phyloP scores from a whole-genome alignment of 2,888 invertebrate species.

The Drosophila anomalata region DNA sequence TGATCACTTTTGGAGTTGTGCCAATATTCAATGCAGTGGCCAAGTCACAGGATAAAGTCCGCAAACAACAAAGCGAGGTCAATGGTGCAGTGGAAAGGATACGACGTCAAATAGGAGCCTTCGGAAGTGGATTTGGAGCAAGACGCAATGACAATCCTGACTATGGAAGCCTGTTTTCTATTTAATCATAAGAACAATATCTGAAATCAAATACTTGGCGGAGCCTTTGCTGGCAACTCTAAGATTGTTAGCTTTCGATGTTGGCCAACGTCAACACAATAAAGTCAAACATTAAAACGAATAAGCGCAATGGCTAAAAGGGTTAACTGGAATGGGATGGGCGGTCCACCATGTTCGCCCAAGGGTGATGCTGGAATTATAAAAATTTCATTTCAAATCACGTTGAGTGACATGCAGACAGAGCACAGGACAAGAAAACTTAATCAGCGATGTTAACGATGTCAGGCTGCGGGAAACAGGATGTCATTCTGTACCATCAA shows the following conservation, averaged over 20 bases:
- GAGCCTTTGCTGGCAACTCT: slow-evolving; percentile 1
- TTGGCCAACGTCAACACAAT: slow-evolving; percentile 29
- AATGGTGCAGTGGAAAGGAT: slow-evolving; percentile 28
- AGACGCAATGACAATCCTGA: slow-evolving; percentile 1
- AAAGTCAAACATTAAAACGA: slow-evolving; percentile 40
- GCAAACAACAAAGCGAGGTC: neutral
- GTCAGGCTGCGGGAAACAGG: slow-evolving; percentile 65
- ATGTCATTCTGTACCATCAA: slow-evolving; percentile 58
- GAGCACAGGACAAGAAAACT: slow-evolving; percentile 77
- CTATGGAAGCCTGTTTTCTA: neutral
- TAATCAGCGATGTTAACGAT: slow-evolving; percentile 82
- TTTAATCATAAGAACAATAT: slow-evolving; percentile 7
- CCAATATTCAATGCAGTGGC: slow-evolving; percentile 8
- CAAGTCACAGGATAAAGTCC: slow-evolving; percentile 2
- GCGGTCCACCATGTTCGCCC: slow-evolving; percentile 9
- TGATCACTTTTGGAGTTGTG: slow-evolving; percentile 16
- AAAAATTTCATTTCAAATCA: slow-evolving; percentile 74
- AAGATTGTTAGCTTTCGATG: slow-evolving; percentile 10
- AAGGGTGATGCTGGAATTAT: slow-evolving; percentile 41
- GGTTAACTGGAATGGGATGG: slow-evolving; percentile 13
- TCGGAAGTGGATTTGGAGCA: slow-evolving; percentile 18
- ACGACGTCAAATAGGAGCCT: slow-evolving; percentile 41
- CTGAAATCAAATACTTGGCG: slow-evolving; percentile 7
- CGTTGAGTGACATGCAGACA: slow-evolving; percentile 73
- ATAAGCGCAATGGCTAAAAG: slow-evolving; percentile 20